Evolutionary conservation across 92 coral and sea anemone genomes (phyloP), one percentile per base, ranked within the genome.

Genomic region (Palythoa caribaeorum): DNA sequence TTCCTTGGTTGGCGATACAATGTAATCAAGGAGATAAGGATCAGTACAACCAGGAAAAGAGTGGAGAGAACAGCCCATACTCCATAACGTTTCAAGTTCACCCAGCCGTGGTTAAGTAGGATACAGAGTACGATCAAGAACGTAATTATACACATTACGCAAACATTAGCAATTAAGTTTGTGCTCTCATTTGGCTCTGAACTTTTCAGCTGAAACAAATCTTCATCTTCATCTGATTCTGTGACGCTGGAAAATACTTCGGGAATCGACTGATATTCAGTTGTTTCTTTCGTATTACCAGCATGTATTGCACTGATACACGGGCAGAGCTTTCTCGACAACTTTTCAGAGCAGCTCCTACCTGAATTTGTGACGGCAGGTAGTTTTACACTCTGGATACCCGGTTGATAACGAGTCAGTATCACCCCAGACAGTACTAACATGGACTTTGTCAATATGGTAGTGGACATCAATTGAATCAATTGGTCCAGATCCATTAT

Each of bases 331-430:
- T 62, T 80, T 47, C 6, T 39, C 40, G 19, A 44, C 53, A 40
- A 5, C 3, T 40, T 63, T 80, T 65, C n/a, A 8, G 81, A 77
- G 54, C 39, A 50, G 40, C 71, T 38, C 11, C 60, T 20, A 74
- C 40, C 17, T 3, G 73, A n/a, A 8, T 19, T 59, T n/a, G 55
- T 63, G n/a, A 14, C 74, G 9, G 73, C 21, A 38, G 48, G 14
- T 60, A 80, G 13, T 62, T 36, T 40, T 19, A 80, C 85, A 39
- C 73, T 80, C 60, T 63, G 55, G 9, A 80, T 50, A 73, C 92
- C 95, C 0, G 96, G 90, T 79, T 86, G 94, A 76, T 93, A 97
- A n/a, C 99, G 93, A 1, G 96, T 87, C 8, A 97, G 76, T 59
- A 97, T 72, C 35, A 97, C 99, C 57, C 97, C 93, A 44, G 93